Conservation (phyloP, 23 tunicate genomes). For the Ascidia mentula region DNA sequence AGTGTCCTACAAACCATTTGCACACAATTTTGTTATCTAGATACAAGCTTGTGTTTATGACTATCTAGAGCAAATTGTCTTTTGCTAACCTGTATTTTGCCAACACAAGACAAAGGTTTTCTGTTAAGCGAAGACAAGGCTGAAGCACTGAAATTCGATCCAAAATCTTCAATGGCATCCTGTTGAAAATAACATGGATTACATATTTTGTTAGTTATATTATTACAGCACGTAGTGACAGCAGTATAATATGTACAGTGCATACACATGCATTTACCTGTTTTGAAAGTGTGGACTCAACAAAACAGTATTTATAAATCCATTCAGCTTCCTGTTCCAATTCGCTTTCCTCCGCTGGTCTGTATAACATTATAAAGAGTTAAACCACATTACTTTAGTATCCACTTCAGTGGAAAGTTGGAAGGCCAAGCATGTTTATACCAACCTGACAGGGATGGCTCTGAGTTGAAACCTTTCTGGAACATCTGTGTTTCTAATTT, state of each 20-base stretch:
- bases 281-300: constrained; percentile 73
- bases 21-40: neutral
- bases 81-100: constrained; percentile 71
- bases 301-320: constrained; percentile 92
- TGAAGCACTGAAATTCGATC: constrained; percentile 43
- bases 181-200: constrained; percentile 19
- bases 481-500: constrained; percentile 69
- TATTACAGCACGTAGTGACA: too few relatives aligned
- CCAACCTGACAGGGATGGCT: constrained; percentile 77
- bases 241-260: neutral
- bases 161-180: constrained; percentile 82
- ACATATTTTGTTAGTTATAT: too few relatives aligned
- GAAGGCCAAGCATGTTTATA: neutral
- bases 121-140: constrained; percentile 71
- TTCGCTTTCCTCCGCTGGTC: constrained; percentile 76
- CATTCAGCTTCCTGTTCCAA: constrained; percentile 88
- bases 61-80: too few relatives aligned
- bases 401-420: neutral
- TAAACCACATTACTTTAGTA: neutral
- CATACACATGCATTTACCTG: constrained; percentile 41
- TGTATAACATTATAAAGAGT: neutral
- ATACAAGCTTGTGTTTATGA: too few relatives aligned
- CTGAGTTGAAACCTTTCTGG: constrained; percentile 97
- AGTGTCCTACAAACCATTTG: constrained; percentile 52
- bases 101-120: constrained; percentile 76